phyloP scores from a whole-genome alignment of 1,140 invertebrate genomes.

The Drosophila kikkawai region DNA sequence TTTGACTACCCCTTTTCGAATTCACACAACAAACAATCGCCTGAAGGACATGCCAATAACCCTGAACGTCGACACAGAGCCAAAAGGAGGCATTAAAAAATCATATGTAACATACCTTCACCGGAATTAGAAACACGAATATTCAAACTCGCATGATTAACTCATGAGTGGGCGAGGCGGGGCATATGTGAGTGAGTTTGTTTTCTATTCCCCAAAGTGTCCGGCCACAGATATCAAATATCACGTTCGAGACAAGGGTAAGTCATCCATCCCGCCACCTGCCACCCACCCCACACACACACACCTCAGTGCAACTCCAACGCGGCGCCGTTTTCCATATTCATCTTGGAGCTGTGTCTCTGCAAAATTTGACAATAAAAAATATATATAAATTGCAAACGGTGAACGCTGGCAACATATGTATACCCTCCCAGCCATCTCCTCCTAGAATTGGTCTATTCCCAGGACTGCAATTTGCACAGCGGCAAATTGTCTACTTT shows the following conservation, averaged over 20 bases:
- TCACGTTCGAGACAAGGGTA: constrained; percentile 80
- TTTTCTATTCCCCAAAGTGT: constrained; percentile 70
- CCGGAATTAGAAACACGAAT: constrained; percentile 24
- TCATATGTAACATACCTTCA: constrained; percentile 9
- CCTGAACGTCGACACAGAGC: constrained; percentile 37
- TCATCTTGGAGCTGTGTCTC: constrained; percentile 44
- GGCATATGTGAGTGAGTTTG: constrained; percentile 4
- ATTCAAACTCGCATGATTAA: constrained; percentile 56
- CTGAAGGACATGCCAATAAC: constrained; percentile 32
- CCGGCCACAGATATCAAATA: constrained; percentile 66
- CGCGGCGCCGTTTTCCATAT: constrained; percentile 33
- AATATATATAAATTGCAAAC: constrained; percentile 62
- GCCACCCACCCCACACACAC: not conserved
- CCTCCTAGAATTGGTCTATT: constrained; percentile 42
- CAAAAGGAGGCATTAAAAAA: constrained; percentile 34
- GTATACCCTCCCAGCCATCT: not conserved
- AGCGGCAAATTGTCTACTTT: constrained; percentile 73
- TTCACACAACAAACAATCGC: constrained; percentile 22
- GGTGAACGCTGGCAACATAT: constrained; percentile 18
- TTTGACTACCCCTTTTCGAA: not conserved
- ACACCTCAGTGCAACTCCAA: constrained; percentile 3
- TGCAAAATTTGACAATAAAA: constrained; percentile 80
- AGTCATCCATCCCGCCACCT: constrained; percentile 20
- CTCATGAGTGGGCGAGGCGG: constrained; percentile 36
- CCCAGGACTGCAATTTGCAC: constrained; percentile 72